Base-by-base conservation (phyloP, 2,113 vertebrate species). In the Cavia aperea region DNA sequence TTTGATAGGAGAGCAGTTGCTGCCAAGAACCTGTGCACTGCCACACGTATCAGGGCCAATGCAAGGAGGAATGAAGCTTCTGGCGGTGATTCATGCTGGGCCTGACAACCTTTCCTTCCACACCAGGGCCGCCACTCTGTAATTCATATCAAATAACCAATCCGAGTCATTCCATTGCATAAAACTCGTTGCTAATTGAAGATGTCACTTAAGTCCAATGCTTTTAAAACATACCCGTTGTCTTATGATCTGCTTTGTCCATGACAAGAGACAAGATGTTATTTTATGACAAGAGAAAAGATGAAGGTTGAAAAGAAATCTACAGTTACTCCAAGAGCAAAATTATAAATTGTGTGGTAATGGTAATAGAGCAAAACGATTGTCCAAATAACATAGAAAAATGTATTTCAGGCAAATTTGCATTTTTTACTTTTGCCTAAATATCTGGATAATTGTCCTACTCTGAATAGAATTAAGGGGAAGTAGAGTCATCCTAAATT, bases 401-500 rank as follows among this genome's bases (percentile, higher is more conserved):
- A 70, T 24, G 56, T 77, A 68, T 92, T 95, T 94, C 7, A 33
- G 65, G 65, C 5, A 62, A 90, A 95, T 89, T 88, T 85, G 23
- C 33, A 63, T 87, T 92, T 94, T 92, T 91, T 9, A 26, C 56
- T 90, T 92, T 79, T 95, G 72, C 85, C 46, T 89, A n/a, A 86
- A 18, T 94, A 89, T 93, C 60, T 92, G 23, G n/a, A 49, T 81
- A 89, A 95, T 89, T 62, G 29, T 85, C 54, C 85, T 87, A 79
- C 33, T 87, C 29, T 63, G 81, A 86, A 65, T 56, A 92, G 70
- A 92, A 85, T 86, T 91, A 94, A 13, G 36, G 84, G 78, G 78
- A 84, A 90, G 58, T 46, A 39, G 23, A 90, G 85, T 72, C 83
- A 88, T 54, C 46, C 49, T 89, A 77, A 93, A 77, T 92, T 94